Evolutionary conservation across 1,140 invertebrate species (phyloP), one percentile per base, ranked within the genome.

Genomic region (Heliconius himera): DNA sequence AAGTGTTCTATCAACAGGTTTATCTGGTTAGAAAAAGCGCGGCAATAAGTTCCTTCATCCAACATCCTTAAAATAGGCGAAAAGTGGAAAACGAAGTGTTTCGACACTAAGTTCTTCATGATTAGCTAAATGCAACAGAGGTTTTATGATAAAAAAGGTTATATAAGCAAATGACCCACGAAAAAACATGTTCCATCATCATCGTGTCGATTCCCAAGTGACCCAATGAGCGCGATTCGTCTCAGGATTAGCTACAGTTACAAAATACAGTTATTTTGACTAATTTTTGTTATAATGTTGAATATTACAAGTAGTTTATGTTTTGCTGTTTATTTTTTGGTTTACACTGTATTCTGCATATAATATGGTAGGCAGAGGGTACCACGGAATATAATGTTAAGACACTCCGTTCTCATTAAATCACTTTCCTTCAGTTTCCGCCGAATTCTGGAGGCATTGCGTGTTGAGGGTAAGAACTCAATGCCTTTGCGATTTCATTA

Each of bases 221-320:
- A 66, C 60, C 60, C 60, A 66, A 66, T 66, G 60, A 29, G 60
- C 26, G 13, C 60, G 26, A 26, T 66, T 66, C n/a, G 60, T 16
- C 60, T 66, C 60, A 66, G 60, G 60, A 66, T 66, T 66, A 66
- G 60, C 18, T 29, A 66, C 60, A 66, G 60, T 66, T 66, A 66
- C 22, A 66, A 66, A 29, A 66, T 66, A 66, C 60, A 29, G 60
- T 66, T 66, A 66, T 66, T 66, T 66, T 66, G 60, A 66, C 60
- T 66, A 66, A 66, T 66, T 11, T 26, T 66, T 66, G 60, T 66
- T 13, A 56, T 56, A 9, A 56, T 56, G 20, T 9, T 22, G n/a
- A 3, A 56, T 56, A n/a, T 56, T n/a, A 22, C n/a, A 56, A 8
- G 8, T 22, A 22, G 8, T 56, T 56, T 56, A 22, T 22, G 2